These are phyloP conservation scores for Aphodius granarius DNA, from an alignment of 2,888 invertebrate genomes.

Conservation along the genomic window DNA sequence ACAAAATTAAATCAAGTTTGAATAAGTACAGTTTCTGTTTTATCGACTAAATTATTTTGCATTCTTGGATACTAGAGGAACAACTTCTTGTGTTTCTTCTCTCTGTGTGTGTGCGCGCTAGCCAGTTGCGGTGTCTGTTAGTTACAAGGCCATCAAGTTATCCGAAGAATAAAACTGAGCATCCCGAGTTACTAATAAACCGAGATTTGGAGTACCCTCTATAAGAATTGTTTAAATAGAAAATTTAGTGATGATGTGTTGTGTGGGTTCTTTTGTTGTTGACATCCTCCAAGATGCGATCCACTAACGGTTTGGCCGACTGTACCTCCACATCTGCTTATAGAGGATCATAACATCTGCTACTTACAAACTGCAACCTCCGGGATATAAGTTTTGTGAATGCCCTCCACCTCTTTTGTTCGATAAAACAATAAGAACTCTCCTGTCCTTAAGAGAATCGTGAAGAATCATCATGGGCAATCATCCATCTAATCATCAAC, in stretches of 20 bases:
- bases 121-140: slow-evolving; percentile 1
- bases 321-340: slow-evolving; percentile 44
- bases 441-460: not conserved
- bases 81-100: not conserved
- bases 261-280: not conserved
- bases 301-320: slow-evolving; percentile 18
- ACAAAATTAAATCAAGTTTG: not conserved
- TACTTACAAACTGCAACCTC: slow-evolving; percentile 13
- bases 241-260: not conserved
- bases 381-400: slow-evolving; percentile 1
- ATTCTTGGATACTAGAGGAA: not conserved
- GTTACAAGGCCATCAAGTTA: slow-evolving; percentile 9
- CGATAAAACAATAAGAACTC: not conserved
- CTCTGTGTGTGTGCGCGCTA: not conserved
- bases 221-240: not conserved
- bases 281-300: not conserved
- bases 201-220: not conserved
- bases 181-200: not conserved
- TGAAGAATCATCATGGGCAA: slow-evolving; percentile 66
- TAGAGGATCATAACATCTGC: slow-evolving; percentile 43
- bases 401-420: not conserved
- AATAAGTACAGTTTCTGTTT: not conserved
- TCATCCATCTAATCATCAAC: slow-evolving; percentile 83
- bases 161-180: not conserved
- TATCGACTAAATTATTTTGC: not conserved